These are phyloP conservation scores for Rhagium mordax DNA, from an alignment of 2,888 invertebrate species.

Conservation along the genomic window DNA sequence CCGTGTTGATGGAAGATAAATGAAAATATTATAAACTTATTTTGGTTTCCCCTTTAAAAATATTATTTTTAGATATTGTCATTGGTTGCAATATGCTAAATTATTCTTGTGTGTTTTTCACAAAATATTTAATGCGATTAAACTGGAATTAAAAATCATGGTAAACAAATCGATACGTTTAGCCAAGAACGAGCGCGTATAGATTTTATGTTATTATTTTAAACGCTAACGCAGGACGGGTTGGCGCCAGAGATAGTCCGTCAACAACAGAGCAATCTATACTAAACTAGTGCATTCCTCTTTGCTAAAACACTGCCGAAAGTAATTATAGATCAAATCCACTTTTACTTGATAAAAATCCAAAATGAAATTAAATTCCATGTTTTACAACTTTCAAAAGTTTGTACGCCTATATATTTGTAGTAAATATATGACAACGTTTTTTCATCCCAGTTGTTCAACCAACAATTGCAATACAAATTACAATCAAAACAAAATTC, in stretches of 20 bases:
- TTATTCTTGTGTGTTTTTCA: not conserved
- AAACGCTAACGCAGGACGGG: constrained; percentile 1
- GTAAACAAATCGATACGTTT: constrained; percentile 5
- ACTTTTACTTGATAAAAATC: not conserved
- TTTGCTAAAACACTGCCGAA: not conserved
- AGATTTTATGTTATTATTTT: constrained; percentile 8
- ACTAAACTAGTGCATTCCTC: not conserved
- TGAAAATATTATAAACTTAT: too few relatives aligned
- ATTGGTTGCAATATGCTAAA: not conserved
- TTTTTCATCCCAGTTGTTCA: too few relatives aligned
- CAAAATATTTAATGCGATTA: not conserved
- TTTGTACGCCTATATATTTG: too few relatives aligned
- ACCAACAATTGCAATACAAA: too few relatives aligned
- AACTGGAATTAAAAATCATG: not conserved
- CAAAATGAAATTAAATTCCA: too few relatives aligned
- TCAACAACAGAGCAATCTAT: constrained; percentile 2
- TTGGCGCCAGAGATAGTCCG: constrained; percentile 21
- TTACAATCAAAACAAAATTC: too few relatives aligned
- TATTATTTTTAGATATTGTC: too few relatives aligned
- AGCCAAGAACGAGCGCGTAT: not conserved
- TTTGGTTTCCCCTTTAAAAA: too few relatives aligned
- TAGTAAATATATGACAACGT: too few relatives aligned
- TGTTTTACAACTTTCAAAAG: too few relatives aligned
- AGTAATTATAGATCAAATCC: too few relatives aligned
- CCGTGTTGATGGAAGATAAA: too few relatives aligned